Conservation (phyloP, 2,888 invertebrate genomes). For the Drosophila buzzatii region DNA sequence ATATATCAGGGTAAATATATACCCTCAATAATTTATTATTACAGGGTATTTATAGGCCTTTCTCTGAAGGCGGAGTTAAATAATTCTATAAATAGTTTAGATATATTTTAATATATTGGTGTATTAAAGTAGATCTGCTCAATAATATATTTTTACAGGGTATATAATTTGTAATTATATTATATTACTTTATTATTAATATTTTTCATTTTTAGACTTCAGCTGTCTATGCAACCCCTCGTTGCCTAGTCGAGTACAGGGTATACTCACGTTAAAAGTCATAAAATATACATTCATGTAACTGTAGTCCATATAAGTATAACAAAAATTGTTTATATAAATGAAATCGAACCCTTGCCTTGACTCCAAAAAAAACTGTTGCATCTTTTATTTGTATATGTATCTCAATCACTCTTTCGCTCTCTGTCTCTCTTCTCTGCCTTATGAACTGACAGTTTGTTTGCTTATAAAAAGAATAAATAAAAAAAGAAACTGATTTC, state of each 20-base stretch:
- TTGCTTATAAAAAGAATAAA: slow-evolving; percentile 23
- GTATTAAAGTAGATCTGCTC: no score
- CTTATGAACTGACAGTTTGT: slow-evolving; percentile 28
- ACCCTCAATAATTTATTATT: no score
- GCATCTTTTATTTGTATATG: slow-evolving; percentile 30
- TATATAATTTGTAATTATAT: no score
- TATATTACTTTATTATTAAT: no score
- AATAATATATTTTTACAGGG: no score
- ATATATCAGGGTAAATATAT: no score
- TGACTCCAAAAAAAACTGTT: slow-evolving; percentile 29
- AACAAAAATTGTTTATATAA: slow-evolving; percentile 48
- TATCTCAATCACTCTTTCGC: neutral
- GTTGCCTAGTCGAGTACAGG: neutral
- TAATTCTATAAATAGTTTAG: no score
- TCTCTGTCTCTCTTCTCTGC: neutral
- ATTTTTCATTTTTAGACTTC: neutral
- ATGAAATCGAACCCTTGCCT: slow-evolving; percentile 24
- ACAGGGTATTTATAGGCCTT: no score
- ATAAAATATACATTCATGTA: slow-evolving; percentile 44
- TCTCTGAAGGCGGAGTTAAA: no score
- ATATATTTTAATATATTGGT: no score
- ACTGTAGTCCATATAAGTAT: slow-evolving; percentile 29
- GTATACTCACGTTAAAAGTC: slow-evolving; percentile 28
- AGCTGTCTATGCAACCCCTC: no score
- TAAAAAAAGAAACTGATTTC: slow-evolving; percentile 39